Evolutionary conservation across 2,113 vertebrate species (phyloP), one percentile per base, ranked within the genome.

Genomic region (Talpa occidentalis): DNA sequence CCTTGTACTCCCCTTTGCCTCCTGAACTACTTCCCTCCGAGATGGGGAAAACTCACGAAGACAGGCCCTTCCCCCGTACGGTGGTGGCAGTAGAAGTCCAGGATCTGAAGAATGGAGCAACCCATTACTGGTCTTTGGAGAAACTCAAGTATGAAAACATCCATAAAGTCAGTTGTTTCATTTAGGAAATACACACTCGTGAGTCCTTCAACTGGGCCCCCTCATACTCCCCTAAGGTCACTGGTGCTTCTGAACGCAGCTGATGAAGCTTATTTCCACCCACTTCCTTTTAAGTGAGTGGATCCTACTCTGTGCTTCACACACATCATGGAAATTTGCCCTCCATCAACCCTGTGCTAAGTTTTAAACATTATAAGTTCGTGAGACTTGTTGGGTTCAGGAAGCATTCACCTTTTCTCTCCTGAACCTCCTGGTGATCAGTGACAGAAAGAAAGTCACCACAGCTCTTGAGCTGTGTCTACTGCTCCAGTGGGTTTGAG

Each of bases 51-150:
- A 95, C 98, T 2, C 98, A 98, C 0, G 98, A 99, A 26, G 90
- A 98, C 1, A 98, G 99, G 7, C 98, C 99, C 24, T 99, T 99
- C 96, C 99, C 99, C 19, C 99, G 99, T 14, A 99, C 99, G 0
- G 99, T 99, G 97, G 99, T 99, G 73, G 99, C 99, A 0, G 99
- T 99, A 5, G 99, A 99, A 79, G 99, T 99, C 42, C 99, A 99
- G 97, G 99, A 99, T 96, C 98, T 99, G 83, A 99, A 99, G 98
- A 99, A 99, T 0, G 99, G 99, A 94, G 99, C 99, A 0, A 99
- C 99, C 0, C 99, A 99, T 96, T 99, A 99, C 96, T 99, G 99
- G 99, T 99, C 99, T 95, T 97, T 99, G 74, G 99, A 99, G 81
- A 99, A 99, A 96, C 99, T 99, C 95, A 99, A 98, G 99, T 99